Evolutionary conservation across 2,797 vertebrate species (phyloP).

Genomic region (Enteromius afrohamiltoni): DNA sequence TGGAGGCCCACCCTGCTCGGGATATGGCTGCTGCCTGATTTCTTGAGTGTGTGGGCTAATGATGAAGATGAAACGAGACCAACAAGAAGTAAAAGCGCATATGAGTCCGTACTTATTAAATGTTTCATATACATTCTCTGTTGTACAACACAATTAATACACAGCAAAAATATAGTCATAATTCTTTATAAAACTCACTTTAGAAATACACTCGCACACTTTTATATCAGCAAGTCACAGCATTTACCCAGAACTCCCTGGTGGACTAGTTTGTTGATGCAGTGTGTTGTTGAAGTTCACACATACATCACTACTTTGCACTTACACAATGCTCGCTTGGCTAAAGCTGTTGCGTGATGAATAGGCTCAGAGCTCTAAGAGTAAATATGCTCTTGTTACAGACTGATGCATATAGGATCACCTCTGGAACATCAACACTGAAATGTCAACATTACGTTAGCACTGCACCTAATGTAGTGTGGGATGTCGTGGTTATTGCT

Average conservation of each 20-base stretch:
- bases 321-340: conserved; percentile 24
- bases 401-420: conserved; percentile 20
- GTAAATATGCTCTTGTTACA: conserved; percentile 34
- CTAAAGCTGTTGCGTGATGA: conserved; percentile 54
- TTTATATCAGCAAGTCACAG: conserved; percentile 52
- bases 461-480: conserved; percentile 23
- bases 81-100: conserved; percentile 21
- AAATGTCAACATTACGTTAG: conserved; percentile 40
- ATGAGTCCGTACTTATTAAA: conserved; percentile 42
- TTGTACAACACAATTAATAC: conserved; percentile 7
- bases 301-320: conserved; percentile 53
- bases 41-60: conserved; percentile 40
- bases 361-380: conserved; percentile 31
- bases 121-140: conserved; percentile 22
- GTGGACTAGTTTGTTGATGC: conserved; percentile 44
- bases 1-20: conserved; percentile 46
- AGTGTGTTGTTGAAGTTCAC: conserved; percentile 53
- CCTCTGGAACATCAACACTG: conserved; percentile 19
- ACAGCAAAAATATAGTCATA: background rate
- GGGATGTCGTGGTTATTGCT: conserved; percentile 7
- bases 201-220: conserved; percentile 53
- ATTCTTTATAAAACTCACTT: conserved; percentile 39
- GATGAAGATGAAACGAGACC: background rate
- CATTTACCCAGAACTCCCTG: conserved; percentile 55
- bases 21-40: conserved; percentile 16